Conservation (phyloP, 2,797 vertebrate species). For the Sebastes kiyomatsui region DNA sequence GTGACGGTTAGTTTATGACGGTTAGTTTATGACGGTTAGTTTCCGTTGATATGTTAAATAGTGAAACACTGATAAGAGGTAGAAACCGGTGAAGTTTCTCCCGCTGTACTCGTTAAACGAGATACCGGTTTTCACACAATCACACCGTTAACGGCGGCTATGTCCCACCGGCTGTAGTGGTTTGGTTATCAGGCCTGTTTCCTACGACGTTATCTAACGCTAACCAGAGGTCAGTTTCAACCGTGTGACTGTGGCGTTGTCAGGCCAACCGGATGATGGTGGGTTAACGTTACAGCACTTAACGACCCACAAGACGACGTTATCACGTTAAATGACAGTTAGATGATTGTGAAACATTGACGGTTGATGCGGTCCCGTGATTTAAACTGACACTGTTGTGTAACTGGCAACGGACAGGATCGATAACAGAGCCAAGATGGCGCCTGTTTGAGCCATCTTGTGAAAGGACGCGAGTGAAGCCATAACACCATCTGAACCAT, state of each 20-base stretch:
- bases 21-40: not conserved
- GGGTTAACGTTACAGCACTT: not conserved
- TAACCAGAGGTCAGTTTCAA: not conserved
- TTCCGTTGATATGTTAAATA: not conserved
- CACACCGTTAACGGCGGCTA: not conserved
- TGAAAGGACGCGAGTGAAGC: not conserved
- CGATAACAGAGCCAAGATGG: not conserved
- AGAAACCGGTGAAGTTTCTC: not conserved
- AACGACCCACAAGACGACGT: fast-evolving
- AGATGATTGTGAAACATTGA: not conserved
- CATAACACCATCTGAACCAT: not conserved
- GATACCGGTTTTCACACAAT: not conserved
- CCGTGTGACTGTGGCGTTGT: not conserved
- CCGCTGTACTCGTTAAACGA: not conserved
- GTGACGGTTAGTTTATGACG: too few relatives aligned
- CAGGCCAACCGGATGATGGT: too few relatives aligned
- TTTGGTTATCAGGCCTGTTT: too few relatives aligned
- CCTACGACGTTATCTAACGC: not conserved
- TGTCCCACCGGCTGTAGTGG: too few relatives aligned
- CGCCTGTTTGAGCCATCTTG: not conserved
- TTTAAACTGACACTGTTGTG: fast-evolving
- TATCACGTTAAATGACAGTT: not conserved
- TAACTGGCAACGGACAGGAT: not conserved
- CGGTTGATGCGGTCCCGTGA: too few relatives aligned
- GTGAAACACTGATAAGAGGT: not conserved